These are phyloP conservation scores for Nothoprocta pentlandii DNA, from an alignment of 2,113 vertebrate genomes.

Conservation along the genomic window DNA sequence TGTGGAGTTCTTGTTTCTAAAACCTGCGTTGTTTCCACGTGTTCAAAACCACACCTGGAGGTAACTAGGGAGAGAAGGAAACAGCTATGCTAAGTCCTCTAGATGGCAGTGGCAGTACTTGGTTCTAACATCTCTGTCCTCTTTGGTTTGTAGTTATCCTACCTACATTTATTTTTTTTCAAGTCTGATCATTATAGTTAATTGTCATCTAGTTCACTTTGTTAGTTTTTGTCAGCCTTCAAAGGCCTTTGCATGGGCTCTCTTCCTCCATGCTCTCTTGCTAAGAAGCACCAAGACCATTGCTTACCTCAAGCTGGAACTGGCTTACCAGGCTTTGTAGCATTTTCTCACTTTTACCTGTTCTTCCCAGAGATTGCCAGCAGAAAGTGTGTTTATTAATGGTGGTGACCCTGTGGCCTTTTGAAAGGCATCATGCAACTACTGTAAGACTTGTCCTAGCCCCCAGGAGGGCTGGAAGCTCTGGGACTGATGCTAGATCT, in stretches of 20 bases:
- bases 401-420: background rate
- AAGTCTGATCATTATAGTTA: background rate
- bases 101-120: slow-evolving; percentile 72
- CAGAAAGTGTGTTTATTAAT: background rate
- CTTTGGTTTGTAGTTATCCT: background rate
- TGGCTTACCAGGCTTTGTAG: background rate
- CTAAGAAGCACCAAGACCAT: background rate
- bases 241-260: background rate
- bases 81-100: slow-evolving; percentile 38
- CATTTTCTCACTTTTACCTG: slow-evolving; percentile 10
- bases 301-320: background rate
- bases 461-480: background rate
- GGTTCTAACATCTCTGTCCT: background rate
- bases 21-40: background rate
- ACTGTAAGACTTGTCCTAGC: background rate
- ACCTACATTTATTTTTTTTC: background rate
- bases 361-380: background rate
- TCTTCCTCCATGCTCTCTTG: background rate
- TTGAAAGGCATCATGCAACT: background rate
- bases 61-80: background rate
- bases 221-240: background rate
- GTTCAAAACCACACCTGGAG: background rate
- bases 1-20: background rate
- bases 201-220: background rate
- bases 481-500: background rate